Evolutionary conservation across 2,888 invertebrate genomes (phyloP).

Genomic region (Willowsia nigromaculata): DNA sequence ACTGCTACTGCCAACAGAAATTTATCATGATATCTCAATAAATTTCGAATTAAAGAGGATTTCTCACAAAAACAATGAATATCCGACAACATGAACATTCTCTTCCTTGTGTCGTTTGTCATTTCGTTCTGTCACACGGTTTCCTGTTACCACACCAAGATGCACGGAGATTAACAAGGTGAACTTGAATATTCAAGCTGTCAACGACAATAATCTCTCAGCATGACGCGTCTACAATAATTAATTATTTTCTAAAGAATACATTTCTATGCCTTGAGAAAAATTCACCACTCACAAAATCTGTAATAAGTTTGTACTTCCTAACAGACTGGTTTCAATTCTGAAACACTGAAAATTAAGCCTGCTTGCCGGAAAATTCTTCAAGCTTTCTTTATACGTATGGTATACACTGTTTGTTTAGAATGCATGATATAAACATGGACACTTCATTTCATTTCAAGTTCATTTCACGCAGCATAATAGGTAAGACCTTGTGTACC

Average conservation of each 20-base stretch:
- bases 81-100: constrained; percentile 35
- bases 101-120: constrained; percentile 60
- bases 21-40: constrained; percentile 41
- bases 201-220: constrained; percentile 58
- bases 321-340: constrained; percentile 45
- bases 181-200: constrained; percentile 54
- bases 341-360: neutral
- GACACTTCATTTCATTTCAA: no score
- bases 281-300: neutral
- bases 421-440: no score
- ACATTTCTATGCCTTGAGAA: neutral
- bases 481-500: no score
- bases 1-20: neutral
- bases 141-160: constrained; percentile 42
- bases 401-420: no score
- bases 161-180: constrained; percentile 41
- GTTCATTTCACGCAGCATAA: no score
- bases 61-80: constrained; percentile 48
- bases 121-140: constrained; percentile 48
- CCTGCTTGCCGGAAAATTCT: neutral
- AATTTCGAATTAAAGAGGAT: neutral
- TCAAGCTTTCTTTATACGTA: no score
- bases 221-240: constrained; percentile 53
- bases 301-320: constrained; percentile 14
- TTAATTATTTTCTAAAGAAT: constrained; percentile 36